Evolutionary conservation across 2,797 vertebrate genomes (phyloP).

Genomic region (Onychomys leucogaster): DNA sequence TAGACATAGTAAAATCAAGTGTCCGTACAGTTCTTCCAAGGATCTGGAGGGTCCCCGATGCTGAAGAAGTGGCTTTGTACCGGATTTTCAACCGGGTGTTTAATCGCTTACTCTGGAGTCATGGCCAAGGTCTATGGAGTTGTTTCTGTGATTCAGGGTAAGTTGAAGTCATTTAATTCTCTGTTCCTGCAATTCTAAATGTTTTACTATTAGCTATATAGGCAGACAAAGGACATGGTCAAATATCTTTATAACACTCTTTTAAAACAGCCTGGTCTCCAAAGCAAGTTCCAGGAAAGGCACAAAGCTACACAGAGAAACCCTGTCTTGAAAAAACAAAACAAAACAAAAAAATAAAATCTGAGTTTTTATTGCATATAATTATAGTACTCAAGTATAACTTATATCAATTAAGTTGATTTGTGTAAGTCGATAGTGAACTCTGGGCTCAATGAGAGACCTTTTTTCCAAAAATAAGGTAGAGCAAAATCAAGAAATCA

Average conservation of each 20-base stretch:
- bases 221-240: neutral
- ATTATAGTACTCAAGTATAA: slow-evolving; percentile 57
- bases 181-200: slow-evolving; percentile 51
- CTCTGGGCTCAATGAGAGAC: neutral
- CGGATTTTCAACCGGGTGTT: slow-evolving; percentile 96
- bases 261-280: too few relatives aligned
- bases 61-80: slow-evolving; percentile 95
- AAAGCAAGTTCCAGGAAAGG: too few relatives aligned
- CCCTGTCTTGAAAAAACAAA: too few relatives aligned
- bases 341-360: too few relatives aligned
- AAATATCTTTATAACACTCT: slow-evolving; percentile 60
- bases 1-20: slow-evolving; percentile 97
- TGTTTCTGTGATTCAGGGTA: slow-evolving; percentile 98
- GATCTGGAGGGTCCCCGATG: slow-evolving; percentile 95
- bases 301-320: too few relatives aligned
- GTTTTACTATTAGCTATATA: neutral
- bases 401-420: slow-evolving; percentile 54
- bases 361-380: slow-evolving; percentile 31
- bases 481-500: neutral
- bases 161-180: slow-evolving; percentile 65
- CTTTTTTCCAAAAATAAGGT: neutral
- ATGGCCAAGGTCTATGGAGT: slow-evolving; percentile 98
- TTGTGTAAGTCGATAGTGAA: neutral
- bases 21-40: slow-evolving; percentile 92
- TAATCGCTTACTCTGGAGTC: slow-evolving; percentile 97